Percentiles rank a stretch among this genome's conserved stretches.
Conservation (phyloP, 2,113 vertebrate species). For the Tragulus kanchil region DNA sequence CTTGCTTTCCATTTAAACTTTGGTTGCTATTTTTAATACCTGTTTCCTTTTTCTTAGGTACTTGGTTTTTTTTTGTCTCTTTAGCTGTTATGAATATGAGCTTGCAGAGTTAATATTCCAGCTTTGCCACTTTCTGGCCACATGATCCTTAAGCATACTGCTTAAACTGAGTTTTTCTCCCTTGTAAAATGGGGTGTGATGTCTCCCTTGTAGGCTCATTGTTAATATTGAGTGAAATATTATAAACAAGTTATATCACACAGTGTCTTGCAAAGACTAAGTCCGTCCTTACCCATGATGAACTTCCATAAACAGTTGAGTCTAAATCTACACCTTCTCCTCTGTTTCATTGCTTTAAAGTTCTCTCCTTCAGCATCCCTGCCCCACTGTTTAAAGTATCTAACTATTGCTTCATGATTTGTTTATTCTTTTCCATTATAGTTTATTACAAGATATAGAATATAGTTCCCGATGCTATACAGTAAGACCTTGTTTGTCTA, state of each 20-base stretch:
- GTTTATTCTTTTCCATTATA: neutral
- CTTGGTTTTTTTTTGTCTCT: constrained; percentile 20
- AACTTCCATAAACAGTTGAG: neutral
- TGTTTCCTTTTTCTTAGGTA: neutral
- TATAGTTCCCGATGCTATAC: neutral
- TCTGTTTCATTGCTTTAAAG: neutral
- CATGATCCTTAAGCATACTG: neutral
- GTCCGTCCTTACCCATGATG: neutral
- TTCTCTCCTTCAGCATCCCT: neutral
- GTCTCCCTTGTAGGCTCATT: neutral
- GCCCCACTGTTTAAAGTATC: neutral
- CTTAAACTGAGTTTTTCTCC: neutral
- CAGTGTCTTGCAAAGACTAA: too few relatives aligned
- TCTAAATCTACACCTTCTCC: neutral
- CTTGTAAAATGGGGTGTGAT: neutral
- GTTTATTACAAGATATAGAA: neutral
- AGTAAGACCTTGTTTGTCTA: neutral
- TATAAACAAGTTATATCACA: fast-evolving
- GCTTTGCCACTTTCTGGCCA: neutral
- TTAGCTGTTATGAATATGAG: neutral
- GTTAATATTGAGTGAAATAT: neutral
- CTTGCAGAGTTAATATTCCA: neutral
- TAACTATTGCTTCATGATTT: neutral
- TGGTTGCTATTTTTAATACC: neutral
- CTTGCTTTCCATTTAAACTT: neutral